Conservation (phyloP, 2,113 vertebrate genomes). For the Emydura subglobosa region DNA sequence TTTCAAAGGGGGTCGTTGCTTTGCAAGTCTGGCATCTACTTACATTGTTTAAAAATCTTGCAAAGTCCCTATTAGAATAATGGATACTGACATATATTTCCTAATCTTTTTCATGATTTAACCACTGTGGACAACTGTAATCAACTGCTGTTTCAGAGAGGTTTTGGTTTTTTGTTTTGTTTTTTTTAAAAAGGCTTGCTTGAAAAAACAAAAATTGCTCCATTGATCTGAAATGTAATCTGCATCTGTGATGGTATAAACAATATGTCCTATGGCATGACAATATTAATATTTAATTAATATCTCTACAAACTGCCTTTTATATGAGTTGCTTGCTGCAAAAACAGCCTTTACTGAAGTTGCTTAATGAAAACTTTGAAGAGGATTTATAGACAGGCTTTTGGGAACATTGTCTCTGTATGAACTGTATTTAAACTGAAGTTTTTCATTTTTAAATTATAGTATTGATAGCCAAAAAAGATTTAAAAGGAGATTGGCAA, state of each 20-base stretch:
- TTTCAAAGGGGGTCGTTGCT: conserved; percentile 36
- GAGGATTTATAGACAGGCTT: not conserved
- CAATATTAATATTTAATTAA: conserved; percentile 52
- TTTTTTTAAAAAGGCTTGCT: not conserved
- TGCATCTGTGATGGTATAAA: conserved; percentile 53
- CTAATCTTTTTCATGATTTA: conserved; percentile 68
- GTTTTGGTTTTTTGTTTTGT: not conserved
- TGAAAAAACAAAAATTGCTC: conserved; percentile 5
- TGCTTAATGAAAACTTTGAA: conserved; percentile 29
- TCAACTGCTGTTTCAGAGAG: conserved; percentile 50
- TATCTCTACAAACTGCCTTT: conserved; percentile 23
- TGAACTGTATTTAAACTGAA: not conserved
- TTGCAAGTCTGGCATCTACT: conserved; percentile 45
- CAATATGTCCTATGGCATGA: conserved; percentile 7
- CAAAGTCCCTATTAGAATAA: conserved; percentile 67
- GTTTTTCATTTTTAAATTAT: not conserved
- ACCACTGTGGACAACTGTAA: conserved; percentile 63
- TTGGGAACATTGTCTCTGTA: not conserved
- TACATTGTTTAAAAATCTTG: conserved; percentile 56
- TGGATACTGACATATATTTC: conserved; percentile 61
- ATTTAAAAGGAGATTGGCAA: conserved; percentile 1
- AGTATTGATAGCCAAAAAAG: not conserved
- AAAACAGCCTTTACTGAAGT: conserved; percentile 6
- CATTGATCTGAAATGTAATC: conserved; percentile 41
- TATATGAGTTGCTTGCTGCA: not conserved